Evolutionary conservation across 2,888 invertebrate species (phyloP), one percentile per base, ranked within the genome.

Genomic region (Drosophila pseudotalamancana): DNA sequence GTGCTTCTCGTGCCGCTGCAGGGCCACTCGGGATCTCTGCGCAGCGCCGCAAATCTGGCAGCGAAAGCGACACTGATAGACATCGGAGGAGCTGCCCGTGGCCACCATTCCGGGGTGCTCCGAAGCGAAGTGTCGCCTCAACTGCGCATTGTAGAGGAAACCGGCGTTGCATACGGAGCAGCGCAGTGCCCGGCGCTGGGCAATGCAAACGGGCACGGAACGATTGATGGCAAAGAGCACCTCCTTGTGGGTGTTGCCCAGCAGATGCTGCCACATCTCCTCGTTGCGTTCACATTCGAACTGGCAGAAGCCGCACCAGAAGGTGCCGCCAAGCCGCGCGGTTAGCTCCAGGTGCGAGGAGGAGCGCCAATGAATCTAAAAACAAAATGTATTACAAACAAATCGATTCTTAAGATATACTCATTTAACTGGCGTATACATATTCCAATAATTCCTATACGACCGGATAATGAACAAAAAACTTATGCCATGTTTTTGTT

Each of bases 131-230:
- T 89, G 89, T 0, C 55, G 64, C 46, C 95, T 93, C 27, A 97
- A 90, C 89, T 96, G 95, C 8, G 95, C 92, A 70, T 97, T 97
- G 85, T 95, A 95, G 12, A 94, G 93, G 88, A 97, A 97, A 31
- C 93, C 92, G 82, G 93, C 92, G 8, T 90, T 89, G 89, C 97
- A 98, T 16, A 93, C 93, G 1, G 91, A 91, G 89, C 97, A 97
- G 63, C 92, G 91, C 4, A 95, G 89, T 0, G 93, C 92, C 1
- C 93, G 92, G 61, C 94, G 94, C 84, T 95, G 95, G 67, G 95
- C 93, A 59, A 97, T 95, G 25, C 95, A 93, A 45, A 96, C 95
- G 1, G 97, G 96, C 87, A 96, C 95, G 0, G 96, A 96, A 78
- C 95, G 93, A 88, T 96, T 96, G 68, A 97, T 95, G 12, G 94